These are phyloP conservation scores for Plectrocnemia conspersa DNA, from an alignment of 1,140 invertebrate species.

Conservation along the genomic window DNA sequence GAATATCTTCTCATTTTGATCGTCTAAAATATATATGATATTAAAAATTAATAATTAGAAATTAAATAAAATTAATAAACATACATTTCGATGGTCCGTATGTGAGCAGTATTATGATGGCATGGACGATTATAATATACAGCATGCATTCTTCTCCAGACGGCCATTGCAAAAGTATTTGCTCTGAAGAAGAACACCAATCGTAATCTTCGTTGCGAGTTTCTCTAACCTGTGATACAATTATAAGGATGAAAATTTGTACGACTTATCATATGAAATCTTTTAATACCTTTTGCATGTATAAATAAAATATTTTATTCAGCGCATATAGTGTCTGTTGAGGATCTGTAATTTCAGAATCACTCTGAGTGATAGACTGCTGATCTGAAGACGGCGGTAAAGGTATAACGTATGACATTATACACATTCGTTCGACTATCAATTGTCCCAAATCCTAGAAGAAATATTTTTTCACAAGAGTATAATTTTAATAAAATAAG, in stretches of 20 bases:
- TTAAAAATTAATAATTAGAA: conserved; percentile 3
- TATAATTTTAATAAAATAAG: too few relatives aligned
- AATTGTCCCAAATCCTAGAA: conserved; percentile 79
- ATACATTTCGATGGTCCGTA: conserved; percentile 61
- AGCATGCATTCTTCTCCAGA: conserved; percentile 77
- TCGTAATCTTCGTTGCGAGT: conserved; percentile 54
- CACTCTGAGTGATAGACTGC: conserved; percentile 11
- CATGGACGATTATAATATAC: conserved; percentile 86
- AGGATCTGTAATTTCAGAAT: conserved; percentile 35
- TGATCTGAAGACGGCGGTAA: conserved; percentile 37
- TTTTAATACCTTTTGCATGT: conserved; percentile 61
- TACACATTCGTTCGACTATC: conserved; percentile 87
- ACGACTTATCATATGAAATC: conserved; percentile 12
- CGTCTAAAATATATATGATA: conserved; percentile 15
- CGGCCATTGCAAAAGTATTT: conserved; percentile 78
- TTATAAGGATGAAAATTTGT: background rate
- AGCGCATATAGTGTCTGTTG: conserved; percentile 69
- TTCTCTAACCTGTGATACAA: conserved; percentile 24
- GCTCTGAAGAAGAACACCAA: conserved; percentile 66
- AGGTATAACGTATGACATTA: conserved; percentile 80
- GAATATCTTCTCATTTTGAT: conserved; percentile 50
- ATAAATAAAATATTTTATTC: conserved; percentile 71
- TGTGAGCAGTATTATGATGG: conserved; percentile 89
- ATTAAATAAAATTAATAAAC: conserved; percentile 24
- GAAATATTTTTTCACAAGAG: too few relatives aligned